These are phyloP conservation scores for Thelaira solivaga DNA, from an alignment of 2,888 invertebrate species.

Conservation along the genomic window DNA sequence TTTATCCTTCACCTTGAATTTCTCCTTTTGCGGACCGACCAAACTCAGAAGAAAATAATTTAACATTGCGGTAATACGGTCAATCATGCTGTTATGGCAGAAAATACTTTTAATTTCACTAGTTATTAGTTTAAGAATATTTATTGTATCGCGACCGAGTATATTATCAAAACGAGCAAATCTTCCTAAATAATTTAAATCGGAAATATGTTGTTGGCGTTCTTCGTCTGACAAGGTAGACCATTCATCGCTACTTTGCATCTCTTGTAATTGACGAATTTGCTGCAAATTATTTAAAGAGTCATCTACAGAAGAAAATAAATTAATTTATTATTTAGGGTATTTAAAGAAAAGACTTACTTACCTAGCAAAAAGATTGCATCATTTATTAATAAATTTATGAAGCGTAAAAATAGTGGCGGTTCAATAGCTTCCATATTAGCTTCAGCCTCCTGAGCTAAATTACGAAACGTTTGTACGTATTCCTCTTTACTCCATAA, in stretches of 20 bases:
- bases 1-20: constrained; percentile 92
- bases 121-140: constrained; percentile 87
- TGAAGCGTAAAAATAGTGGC: constrained; percentile 94
- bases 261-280: constrained; percentile 87
- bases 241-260: constrained; percentile 87
- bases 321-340: neutral
- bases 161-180: constrained; percentile 95
- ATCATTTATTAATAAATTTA: constrained; percentile 98
- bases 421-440: constrained; percentile 94
- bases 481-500: constrained; percentile 91
- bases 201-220: constrained; percentile 84
- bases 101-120: constrained; percentile 88
- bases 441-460: constrained; percentile 88
- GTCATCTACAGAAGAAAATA: constrained; percentile 80
- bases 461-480: constrained; percentile 83
- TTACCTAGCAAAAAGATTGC: constrained; percentile 91
- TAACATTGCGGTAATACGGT: constrained; percentile 95
- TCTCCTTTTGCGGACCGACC: constrained; percentile 94
- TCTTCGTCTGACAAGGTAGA: constrained; percentile 82
- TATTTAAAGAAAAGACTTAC: neutral
- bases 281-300: constrained; percentile 93
- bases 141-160: constrained; percentile 91
- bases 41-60: constrained; percentile 94
- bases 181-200: constrained; percentile 87
- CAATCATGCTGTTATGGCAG: constrained; percentile 93